Base-by-base conservation (phyloP, 1,140 invertebrate genomes). In the Philopotamus ludificatus region DNA sequence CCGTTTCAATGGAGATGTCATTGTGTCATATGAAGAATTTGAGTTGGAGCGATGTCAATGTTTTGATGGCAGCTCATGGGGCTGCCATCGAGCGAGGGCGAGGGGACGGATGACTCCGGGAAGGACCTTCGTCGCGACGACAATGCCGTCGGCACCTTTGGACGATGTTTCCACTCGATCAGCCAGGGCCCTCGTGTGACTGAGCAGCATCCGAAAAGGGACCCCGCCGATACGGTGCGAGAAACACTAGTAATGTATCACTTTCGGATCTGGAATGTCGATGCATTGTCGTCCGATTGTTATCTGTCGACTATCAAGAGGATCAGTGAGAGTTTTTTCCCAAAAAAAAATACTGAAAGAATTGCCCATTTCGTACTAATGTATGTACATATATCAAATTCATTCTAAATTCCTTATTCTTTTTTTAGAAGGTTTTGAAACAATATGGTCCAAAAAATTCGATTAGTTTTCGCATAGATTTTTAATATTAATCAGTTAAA, bases 81-180 rank as follows among this genome's bases (percentile, higher is more conserved):
- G 3, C 42, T 12, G 3, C 20, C 42, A n/a, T n/a, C n/a, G n/a
- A n/a, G n/a, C n/a, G n/a, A 28, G 10, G 20, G 49, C 18, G 21
- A 54, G 12, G 22, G 28, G 49, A 20, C 18, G 49, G 49, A 22
- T 22, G 49, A 50, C 49, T 50, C 10, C 15, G 12, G 10, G 50
- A 53, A 53, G 28, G 12, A 42, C 18, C 22, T 1, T 28, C 22
- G 15, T 9, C 3, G 1, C n/a, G 44, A 7, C 8, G n/a, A 57
- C 57, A 60, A 60, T 26, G 15, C 4, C 22, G 44, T 41, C 57
- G 57, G 57, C 42, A 4, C 57, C 47, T 60, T 60, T 60, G 20
- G 18, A 45, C 34, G 25, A 60, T 60, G 22, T 60, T 60, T 60
- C 57, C 57, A 60, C 57, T 60, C 57, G 57, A 60, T 60, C 57